These are phyloP conservation scores for Euzophera pinguis DNA, from an alignment of 2,888 invertebrate genomes.

Conservation along the genomic window DNA sequence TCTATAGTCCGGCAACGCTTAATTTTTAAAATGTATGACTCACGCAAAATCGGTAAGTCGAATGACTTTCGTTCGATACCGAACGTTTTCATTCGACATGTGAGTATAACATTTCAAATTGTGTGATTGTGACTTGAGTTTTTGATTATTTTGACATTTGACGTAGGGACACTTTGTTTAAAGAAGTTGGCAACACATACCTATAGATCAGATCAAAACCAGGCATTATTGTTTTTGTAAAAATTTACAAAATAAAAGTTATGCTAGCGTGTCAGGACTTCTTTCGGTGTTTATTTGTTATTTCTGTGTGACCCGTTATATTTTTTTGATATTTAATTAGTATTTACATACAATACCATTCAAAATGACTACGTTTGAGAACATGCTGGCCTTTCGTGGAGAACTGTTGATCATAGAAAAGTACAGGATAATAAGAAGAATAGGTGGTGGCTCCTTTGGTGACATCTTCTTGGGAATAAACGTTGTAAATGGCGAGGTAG, in stretches of 20 bases:
- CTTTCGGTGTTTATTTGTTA: slow-evolving; percentile 29
- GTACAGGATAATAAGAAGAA: slow-evolving; percentile 94
- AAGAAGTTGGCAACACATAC: not conserved
- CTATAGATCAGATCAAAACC: not conserved
- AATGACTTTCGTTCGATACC: too few species aligned
- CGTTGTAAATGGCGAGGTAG: slow-evolving; percentile 91
- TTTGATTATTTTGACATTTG: too few species aligned
- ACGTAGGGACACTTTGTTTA: too few species aligned
- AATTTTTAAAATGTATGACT: too few species aligned
- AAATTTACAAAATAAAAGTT: slow-evolving; percentile 28
- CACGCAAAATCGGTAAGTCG: too few species aligned
- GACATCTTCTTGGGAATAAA: slow-evolving; percentile 97
- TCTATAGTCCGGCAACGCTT: too few species aligned
- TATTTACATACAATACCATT: slow-evolving; percentile 21
- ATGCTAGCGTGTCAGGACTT: slow-evolving; percentile 38
- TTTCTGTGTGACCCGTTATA: slow-evolving; percentile 26
- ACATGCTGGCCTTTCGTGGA: slow-evolving; percentile 68
- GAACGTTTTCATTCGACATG: too few species aligned
- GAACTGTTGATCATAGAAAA: slow-evolving; percentile 68
- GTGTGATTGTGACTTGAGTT: too few species aligned
- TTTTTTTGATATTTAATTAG: slow-evolving; percentile 27
- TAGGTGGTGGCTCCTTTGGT: slow-evolving; percentile 98
- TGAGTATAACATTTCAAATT: too few species aligned
- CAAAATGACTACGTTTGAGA: slow-evolving; percentile 36
- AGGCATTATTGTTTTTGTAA: slow-evolving; percentile 18